Conservation (phyloP, 2,113 vertebrate species). For the Smithornis capensis region DNA sequence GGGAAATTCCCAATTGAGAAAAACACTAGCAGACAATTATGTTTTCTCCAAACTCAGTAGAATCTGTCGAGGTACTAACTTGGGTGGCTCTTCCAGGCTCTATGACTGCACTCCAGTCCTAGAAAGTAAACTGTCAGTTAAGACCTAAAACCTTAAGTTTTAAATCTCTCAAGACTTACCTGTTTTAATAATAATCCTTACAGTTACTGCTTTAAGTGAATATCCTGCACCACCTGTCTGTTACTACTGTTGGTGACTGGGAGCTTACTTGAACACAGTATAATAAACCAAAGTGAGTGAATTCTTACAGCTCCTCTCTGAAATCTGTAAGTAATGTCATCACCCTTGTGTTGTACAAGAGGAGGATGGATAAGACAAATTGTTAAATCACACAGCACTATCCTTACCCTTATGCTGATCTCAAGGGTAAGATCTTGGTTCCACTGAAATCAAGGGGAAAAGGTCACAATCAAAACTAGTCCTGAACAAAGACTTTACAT, state of each 20-base stretch:
- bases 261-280: neutral
- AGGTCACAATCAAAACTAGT: neutral
- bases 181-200: neutral
- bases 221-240: neutral
- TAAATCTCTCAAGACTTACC: neutral
- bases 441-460: neutral
- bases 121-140: neutral
- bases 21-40: neutral
- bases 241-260: neutral
- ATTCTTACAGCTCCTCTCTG: neutral
- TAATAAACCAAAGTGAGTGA: neutral
- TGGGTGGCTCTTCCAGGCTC: neutral
- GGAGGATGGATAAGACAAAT: neutral
- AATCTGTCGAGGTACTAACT: neutral
- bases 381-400: neutral
- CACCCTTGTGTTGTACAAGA: neutral
- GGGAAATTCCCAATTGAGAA: neutral
- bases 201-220: neutral
- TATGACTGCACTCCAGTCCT: neutral
- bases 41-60: neutral
- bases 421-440: neutral
- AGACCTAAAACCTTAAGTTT: neutral
- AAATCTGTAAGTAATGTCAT: neutral
- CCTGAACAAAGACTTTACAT: neutral
- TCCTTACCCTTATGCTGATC: neutral